These are phyloP conservation scores for Pseudachorutes palmiensis DNA, from an alignment of 1,140 invertebrate species.

Conservation along the genomic window DNA sequence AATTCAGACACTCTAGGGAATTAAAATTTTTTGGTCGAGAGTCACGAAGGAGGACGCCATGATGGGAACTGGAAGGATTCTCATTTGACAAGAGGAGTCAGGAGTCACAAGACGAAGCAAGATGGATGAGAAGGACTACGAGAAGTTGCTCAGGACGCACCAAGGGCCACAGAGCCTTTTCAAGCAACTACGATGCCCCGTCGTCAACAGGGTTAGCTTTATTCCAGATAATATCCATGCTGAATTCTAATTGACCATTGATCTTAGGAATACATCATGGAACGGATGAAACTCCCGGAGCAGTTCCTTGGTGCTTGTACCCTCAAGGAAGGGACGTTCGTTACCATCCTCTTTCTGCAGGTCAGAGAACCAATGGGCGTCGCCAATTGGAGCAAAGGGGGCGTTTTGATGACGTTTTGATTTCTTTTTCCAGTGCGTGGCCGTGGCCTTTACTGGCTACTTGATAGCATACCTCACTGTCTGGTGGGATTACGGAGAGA, in stretches of 20 bases:
- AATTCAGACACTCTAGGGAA: neutral
- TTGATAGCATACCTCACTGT: slow-evolving; percentile 13
- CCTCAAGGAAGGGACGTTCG: slow-evolving; percentile 20
- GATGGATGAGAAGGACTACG: neutral
- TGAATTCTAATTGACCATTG: slow-evolving; percentile 5
- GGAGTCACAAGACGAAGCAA: neutral
- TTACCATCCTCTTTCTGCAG: slow-evolving; percentile 1
- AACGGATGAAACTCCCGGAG: slow-evolving; percentile 20
- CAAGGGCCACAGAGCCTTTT: neutral
- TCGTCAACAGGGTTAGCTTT: slow-evolving; percentile 5
- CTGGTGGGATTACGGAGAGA: neutral
- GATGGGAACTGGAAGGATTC: neutral
- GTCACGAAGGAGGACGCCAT: slow-evolving; percentile 4
- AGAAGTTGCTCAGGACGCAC: neutral
- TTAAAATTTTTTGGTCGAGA: neutral
- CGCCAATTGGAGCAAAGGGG: too few relatives aligned
- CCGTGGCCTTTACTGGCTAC: slow-evolving; percentile 13
- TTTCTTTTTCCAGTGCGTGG: neutral
- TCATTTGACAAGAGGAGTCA: neutral
- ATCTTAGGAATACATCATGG: slow-evolving; percentile 24
- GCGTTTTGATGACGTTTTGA: too few relatives aligned
- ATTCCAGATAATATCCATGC: too few relatives aligned
- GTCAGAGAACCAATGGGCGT: neutral
- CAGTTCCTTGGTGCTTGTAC: slow-evolving; percentile 23
- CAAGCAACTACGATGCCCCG: slow-evolving; percentile 1